These are phyloP conservation scores for Podarcis lilfordi DNA, from an alignment of 2,797 vertebrate genomes.

Conservation along the genomic window DNA sequence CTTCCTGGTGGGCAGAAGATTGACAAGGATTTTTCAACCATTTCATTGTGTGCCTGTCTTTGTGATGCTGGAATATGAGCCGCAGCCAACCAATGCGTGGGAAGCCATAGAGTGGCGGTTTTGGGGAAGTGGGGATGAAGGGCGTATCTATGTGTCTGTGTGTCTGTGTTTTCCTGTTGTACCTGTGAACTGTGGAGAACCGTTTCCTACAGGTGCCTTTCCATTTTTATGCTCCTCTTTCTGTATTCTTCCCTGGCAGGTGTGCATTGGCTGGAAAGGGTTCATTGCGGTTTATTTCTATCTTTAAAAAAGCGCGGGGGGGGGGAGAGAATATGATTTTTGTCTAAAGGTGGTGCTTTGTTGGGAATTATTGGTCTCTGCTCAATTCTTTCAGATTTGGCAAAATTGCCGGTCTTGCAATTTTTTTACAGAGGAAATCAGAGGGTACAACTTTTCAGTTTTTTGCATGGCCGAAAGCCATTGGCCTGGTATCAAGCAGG, in stretches of 20 bases:
- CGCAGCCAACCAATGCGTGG: background rate
- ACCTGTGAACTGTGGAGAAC: background rate
- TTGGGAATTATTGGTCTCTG: conserved; percentile 2
- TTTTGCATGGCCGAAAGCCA: background rate
- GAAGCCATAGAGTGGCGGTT: background rate
- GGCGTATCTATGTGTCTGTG: background rate
- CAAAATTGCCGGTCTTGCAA: no score
- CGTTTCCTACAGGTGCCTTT: no score
- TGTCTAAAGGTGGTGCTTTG: background rate
- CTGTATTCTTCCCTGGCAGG: background rate
- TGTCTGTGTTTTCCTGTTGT: background rate
- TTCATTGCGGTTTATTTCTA: background rate
- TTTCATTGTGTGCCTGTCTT: background rate
- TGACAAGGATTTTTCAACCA: conserved; percentile 29
- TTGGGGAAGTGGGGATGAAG: no score
- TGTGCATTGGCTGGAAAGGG: background rate
- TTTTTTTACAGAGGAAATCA: background rate
- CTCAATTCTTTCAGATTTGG: accelerated
- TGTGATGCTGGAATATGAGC: background rate
- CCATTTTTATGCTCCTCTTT: background rate
- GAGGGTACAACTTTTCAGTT: background rate
- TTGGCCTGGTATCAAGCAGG: no score
- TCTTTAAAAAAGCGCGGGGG: background rate
- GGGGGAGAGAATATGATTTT: background rate
- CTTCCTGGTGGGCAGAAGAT: background rate